Evolutionary conservation across 2,113 vertebrate genomes (phyloP).

Genomic region (Scomber scombrus): DNA sequence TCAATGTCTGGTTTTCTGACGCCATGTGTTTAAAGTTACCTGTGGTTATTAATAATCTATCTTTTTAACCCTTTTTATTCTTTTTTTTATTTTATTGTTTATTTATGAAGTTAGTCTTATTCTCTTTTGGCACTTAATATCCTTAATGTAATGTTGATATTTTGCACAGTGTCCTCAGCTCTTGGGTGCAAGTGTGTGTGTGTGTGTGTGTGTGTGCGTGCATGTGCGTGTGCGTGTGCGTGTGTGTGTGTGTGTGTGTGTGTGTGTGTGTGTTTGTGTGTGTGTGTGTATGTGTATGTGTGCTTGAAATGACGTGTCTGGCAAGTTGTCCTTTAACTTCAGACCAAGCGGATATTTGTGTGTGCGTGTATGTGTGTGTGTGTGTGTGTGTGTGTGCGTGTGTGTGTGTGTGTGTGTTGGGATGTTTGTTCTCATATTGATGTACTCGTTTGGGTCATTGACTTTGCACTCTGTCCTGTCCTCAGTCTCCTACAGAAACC

Average conservation of each 20-base stretch:
- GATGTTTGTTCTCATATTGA: constrained; percentile 9
- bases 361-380: constrained; percentile 8
- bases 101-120: constrained; percentile 83
- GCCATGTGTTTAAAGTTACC: constrained; percentile 28
- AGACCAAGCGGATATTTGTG: constrained; percentile 59
- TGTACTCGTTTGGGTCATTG: neutral
- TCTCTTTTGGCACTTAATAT: constrained; percentile 74
- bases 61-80: constrained; percentile 50
- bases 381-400: too few species aligned
- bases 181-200: constrained; percentile 26
- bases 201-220: constrained; percentile 18
- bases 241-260: constrained; percentile 36
- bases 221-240: constrained; percentile 17
- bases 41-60: constrained; percentile 48
- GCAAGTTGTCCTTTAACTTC: constrained; percentile 57
- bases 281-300: constrained; percentile 25
- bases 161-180: constrained; percentile 80
- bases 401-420: neutral
- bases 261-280: constrained; percentile 27
- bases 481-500: constrained; percentile 8
- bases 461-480: neutral
- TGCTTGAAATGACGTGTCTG: constrained; percentile 70
- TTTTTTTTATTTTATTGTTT: constrained; percentile 69
- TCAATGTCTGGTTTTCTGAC: neutral
- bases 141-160: constrained; percentile 57